phyloP scores from a whole-genome alignment of 2,113 vertebrate genomes.

The Pelecanoides urinatrix region DNA sequence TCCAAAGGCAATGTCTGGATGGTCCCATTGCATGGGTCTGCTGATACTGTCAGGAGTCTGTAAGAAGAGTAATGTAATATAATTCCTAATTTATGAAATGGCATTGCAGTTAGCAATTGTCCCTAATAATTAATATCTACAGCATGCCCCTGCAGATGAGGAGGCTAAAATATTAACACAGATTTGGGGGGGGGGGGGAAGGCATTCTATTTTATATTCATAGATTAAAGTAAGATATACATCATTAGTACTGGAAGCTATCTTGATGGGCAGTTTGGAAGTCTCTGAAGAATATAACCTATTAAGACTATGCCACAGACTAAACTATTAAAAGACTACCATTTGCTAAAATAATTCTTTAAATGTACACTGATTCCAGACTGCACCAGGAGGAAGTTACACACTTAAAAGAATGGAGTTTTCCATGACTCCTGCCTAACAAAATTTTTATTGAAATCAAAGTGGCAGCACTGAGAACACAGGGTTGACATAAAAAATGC shows the following conservation, averaged over 20 bases:
- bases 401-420: background rate
- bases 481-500: constrained; percentile 56
- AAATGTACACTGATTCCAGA: background rate
- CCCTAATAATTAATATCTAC: background rate
- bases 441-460: constrained; percentile 51
- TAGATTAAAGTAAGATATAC: background rate
- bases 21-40: background rate
- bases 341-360: background rate
- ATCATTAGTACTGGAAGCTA: background rate
- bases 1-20: background rate
- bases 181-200: no score
- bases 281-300: background rate
- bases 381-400: background rate
- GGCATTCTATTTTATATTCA: background rate
- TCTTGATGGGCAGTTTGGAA: background rate
- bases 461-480: constrained; percentile 58
- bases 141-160: background rate
- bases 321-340: background rate
- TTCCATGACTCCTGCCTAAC: constrained; percentile 22
- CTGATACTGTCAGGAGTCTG: background rate
- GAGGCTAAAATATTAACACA: background rate
- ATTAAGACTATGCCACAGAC: background rate
- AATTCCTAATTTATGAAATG: background rate
- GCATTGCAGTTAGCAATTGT: background rate
- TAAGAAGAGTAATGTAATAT: background rate